Evolutionary conservation across 1,140 invertebrate species (phyloP).

Genomic region (Lysiphlebus fabarum): DNA sequence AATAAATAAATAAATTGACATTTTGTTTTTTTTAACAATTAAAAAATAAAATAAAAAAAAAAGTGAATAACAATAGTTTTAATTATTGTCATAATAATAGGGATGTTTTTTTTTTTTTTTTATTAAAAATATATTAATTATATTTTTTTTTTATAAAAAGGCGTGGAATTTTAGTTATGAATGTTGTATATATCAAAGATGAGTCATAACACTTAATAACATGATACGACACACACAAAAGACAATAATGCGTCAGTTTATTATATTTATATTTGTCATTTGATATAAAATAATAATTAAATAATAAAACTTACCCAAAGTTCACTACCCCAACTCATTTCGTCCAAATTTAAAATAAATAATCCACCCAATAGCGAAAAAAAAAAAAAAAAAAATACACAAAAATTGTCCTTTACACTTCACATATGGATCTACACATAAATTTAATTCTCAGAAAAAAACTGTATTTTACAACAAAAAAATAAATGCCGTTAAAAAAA

Average conservation of each 20-base stretch:
- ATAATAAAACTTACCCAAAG: constrained; percentile 18
- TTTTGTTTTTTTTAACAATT: too few species aligned
- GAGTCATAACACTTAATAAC: neutral
- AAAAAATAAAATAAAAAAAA: neutral
- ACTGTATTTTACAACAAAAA: too few species aligned
- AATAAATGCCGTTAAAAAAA: neutral
- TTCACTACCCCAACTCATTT: constrained; percentile 25
- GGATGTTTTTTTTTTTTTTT: neutral
- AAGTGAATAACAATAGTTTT: too few species aligned
- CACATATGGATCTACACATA: constrained; percentile 1
- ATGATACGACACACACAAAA: too few species aligned
- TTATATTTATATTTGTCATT: too few species aligned
- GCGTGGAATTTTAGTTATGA: neutral
- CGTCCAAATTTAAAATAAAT: neutral
- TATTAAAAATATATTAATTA: too few species aligned
- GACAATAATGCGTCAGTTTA: too few species aligned
- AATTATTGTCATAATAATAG: neutral
- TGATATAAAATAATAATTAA: too few species aligned
- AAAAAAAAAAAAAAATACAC: neutral
- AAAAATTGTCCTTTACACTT: neutral
- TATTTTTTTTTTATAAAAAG: neutral
- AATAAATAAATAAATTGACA: too few species aligned
- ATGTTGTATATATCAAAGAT: neutral
- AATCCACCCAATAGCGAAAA: neutral
- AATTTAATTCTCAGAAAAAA: too few species aligned